Evolutionary conservation across 2,888 invertebrate genomes (phyloP), one percentile per base, ranked within the genome.

Genomic region (Elegia similella): DNA sequence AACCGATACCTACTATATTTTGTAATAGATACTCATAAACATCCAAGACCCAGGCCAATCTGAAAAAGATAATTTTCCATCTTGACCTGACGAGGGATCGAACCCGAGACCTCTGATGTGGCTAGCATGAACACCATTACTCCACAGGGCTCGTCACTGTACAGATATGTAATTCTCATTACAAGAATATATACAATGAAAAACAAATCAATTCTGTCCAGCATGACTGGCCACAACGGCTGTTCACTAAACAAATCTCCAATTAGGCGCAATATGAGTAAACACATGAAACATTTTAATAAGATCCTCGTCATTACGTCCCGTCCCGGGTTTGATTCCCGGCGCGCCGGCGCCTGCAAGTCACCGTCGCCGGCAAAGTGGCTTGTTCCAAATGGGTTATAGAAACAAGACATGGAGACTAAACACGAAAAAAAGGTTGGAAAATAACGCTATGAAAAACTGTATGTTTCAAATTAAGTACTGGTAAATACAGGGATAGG

Each of bases 201-300:
- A 47, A 30, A 47, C 48, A 48, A 48, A 48, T 48, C 32, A 48
- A 38, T 15, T 32, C 8, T 2, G 29, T 32, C 13, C 48, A 32
- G 32, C n/a, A 15, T 48, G 48, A 48, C 48, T 48, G 48, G 30
- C 30, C 47, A 47, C 12, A 48, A 48, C 23, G 23, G 23, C 17
- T 46, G 48, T 48, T 13, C 48, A 48, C 48, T n/a, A 47, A 29
- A 47, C 47, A 47, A 47, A 47, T 48, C 15, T 48, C 48, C 48
- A 48, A 48, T 48, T 48, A 48, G 48, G 32, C 15, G 30, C 48
- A 32, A 30, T 48, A 32, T 48, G 48, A 48, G 48, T 48, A 48
- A 48, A 48, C 48, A 48, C 15, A 48, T 32, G 48, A 48, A 48
- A 48, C 48, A 48, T 48, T 48, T 48, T 48, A 48, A 48, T 48